Percentiles rank a stretch among this genome's conserved stretches.
Conservation (phyloP, 2,113 vertebrate species). For the Stegastes partitus region DNA sequence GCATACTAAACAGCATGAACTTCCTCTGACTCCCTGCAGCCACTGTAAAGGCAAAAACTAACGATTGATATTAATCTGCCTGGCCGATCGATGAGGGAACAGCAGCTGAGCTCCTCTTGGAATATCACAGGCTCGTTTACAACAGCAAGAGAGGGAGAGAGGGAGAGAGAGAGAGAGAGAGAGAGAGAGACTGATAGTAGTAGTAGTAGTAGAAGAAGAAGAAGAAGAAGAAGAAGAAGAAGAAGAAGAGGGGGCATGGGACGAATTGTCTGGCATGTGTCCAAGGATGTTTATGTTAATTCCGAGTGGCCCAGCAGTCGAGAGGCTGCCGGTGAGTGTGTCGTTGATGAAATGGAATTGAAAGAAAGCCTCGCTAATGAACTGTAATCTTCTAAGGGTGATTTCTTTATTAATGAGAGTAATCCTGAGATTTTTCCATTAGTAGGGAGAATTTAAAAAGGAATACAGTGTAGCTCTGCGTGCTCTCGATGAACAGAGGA, state of each 20-base stretch:
- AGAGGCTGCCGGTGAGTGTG: conserved; percentile 31
- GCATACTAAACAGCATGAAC: conserved; percentile 59
- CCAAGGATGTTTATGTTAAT: conserved; percentile 74
- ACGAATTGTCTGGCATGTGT: conserved; percentile 48
- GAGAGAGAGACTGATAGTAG: no score
- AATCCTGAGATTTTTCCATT: conserved; percentile 34
- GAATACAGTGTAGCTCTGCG: conserved; percentile 11
- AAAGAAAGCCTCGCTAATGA: conserved; percentile 67
- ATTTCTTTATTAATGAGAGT: conserved; percentile 55
- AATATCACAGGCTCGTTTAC: conserved; percentile 65
- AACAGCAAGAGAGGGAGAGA: conserved; percentile 12
- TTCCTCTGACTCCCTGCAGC: conserved; percentile 52
- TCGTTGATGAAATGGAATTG: conserved; percentile 66
- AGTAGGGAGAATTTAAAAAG: conserved; percentile 26
- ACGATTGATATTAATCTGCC: conserved; percentile 71
- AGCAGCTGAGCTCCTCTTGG: conserved; percentile 38
- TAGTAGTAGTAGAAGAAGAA: no score
- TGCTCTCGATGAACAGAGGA: background rate
- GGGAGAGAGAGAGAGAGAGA: background rate
- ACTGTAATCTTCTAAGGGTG: conserved; percentile 47
- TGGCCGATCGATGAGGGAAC: conserved; percentile 57
- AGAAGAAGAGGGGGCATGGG: background rate
- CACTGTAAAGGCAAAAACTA: conserved; percentile 50
- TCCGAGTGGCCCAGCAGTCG: conserved; percentile 31
- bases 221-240: background rate